phyloP scores from a whole-genome alignment of 2,888 invertebrate species.

The Amphipoea lucens region DNA sequence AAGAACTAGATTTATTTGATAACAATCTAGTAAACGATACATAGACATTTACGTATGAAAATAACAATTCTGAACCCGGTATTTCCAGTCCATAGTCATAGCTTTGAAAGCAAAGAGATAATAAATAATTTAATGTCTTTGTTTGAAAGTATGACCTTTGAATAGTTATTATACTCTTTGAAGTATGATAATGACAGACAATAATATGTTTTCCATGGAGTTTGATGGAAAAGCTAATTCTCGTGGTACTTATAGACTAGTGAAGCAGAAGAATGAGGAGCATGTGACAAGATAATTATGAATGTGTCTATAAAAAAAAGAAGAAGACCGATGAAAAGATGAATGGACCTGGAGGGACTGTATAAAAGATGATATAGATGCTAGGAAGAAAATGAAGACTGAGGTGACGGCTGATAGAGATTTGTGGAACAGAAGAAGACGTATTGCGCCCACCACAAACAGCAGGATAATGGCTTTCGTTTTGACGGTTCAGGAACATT shows the following conservation, averaged over 20 bases:
- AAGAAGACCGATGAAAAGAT: no score
- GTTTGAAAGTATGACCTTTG: no score
- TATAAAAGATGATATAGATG: no score
- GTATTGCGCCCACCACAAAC: background rate
- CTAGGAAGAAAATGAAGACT: background rate
- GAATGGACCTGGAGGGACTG: background rate
- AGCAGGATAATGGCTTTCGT: background rate
- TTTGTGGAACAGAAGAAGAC: background rate
- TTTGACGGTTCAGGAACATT: background rate
- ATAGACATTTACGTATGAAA: no score
- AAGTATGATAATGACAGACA: background rate
- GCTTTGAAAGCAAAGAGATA: no score
- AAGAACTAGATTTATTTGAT: background rate
- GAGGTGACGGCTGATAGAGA: background rate
- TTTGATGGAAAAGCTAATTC: background rate
- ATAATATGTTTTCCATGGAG: background rate
- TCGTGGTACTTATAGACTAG: background rate
- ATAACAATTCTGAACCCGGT: no score
- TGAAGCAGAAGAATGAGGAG: background rate
- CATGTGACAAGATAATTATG: background rate
- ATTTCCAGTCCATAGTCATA: background rate
- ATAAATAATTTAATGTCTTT: no score
- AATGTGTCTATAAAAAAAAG: background rate
- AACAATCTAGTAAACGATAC: background rate
- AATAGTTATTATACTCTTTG: no score